Conservation (phyloP, 2,888 invertebrate species). For the Chrysomela aeneicollis region DNA sequence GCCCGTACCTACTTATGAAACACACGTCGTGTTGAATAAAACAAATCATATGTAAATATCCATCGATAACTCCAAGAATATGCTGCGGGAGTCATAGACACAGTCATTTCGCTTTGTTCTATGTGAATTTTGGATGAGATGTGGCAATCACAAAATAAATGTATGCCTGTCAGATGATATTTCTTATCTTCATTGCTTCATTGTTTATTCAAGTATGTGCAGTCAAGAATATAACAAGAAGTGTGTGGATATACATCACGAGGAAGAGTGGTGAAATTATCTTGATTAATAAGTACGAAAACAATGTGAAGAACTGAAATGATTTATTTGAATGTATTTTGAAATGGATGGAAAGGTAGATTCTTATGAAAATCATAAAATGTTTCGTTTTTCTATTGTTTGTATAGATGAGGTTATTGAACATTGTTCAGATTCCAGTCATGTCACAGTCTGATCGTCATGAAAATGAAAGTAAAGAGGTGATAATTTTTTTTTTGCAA, state of each 20-base stretch:
- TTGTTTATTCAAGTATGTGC: neutral
- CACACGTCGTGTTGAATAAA: neutral
- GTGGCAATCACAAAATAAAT: neutral
- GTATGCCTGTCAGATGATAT: neutral
- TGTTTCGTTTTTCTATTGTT: no score
- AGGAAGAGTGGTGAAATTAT: neutral
- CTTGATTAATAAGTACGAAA: neutral
- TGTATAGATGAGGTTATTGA: no score
- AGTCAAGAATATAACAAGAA: neutral
- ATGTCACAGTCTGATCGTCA: no score
- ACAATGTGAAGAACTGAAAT: neutral
- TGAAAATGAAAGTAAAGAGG: no score
- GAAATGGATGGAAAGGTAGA: no score
- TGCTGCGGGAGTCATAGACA: neutral
- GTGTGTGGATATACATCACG: neutral
- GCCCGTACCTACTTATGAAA: neutral
- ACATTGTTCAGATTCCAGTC: no score
- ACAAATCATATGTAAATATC: neutral
- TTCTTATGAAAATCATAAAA: no score
- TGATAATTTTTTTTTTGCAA: no score
- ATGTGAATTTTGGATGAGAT: neutral
- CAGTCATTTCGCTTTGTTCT: neutral
- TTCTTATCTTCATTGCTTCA: neutral
- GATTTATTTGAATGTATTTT: neutral
- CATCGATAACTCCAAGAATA: neutral